These are phyloP conservation scores for Dipodomys spectabilis DNA, from an alignment of 2,113 vertebrate species.

Conservation along the genomic window DNA sequence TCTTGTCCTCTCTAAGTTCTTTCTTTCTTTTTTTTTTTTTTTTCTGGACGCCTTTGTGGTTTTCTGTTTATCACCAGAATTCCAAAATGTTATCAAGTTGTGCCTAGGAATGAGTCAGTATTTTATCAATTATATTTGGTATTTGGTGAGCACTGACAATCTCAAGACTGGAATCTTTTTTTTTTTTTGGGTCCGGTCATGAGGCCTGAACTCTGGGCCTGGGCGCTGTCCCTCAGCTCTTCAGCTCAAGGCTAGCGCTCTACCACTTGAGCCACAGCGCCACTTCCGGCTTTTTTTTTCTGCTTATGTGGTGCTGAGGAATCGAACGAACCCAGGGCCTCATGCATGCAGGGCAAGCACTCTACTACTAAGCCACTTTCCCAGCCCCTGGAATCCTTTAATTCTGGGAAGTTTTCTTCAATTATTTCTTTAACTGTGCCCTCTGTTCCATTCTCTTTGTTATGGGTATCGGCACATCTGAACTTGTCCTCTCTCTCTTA, in stretches of 20 bases:
- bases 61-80: conserved; percentile 43
- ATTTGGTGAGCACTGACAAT: conserved; percentile 6
- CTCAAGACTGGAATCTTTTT: not conserved
- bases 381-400: not conserved
- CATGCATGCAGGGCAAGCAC: no score
- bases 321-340: no score
- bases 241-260: no score
- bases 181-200: no score
- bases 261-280: no score
- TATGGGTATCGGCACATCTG: conserved; percentile 36
- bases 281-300: no score
- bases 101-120: conserved; percentile 47
- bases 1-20: conserved; percentile 51
- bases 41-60: conserved; percentile 12
- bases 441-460: conserved; percentile 25
- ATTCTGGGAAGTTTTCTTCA: conserved; percentile 52
- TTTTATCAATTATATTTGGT: conserved; percentile 9
- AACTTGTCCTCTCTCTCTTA: conserved; percentile 43
- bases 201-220: no score
- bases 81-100: conserved; percentile 61
- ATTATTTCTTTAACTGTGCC: conserved; percentile 49
- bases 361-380: no score
- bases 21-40: conserved; percentile 20
- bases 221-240: no score
- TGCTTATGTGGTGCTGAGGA: no score